A percentile compares a stretch with the other conserved stretches of the same genome.
phyloP scores from a whole-genome alignment of 2,797 vertebrate species.

The Spatula clypeata region DNA sequence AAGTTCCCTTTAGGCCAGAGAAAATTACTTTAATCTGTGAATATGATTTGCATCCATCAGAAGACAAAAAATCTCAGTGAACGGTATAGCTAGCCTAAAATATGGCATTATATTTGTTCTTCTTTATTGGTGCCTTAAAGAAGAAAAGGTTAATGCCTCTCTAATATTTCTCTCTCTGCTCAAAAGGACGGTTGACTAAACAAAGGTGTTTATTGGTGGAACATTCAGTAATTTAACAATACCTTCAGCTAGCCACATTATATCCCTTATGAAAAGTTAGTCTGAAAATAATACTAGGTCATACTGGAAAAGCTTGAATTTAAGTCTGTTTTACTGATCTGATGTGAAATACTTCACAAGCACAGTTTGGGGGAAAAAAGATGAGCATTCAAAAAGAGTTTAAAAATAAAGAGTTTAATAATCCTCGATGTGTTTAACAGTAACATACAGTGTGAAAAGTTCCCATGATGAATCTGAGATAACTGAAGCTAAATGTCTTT shows the following conservation, averaged over 20 bases:
- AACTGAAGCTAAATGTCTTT: not conserved
- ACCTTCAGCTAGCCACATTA: not conserved
- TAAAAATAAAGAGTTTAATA: not conserved
- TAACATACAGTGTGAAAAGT: not conserved
- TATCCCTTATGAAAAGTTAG: not conserved
- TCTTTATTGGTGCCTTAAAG: not conserved
- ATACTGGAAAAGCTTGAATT: not conserved
- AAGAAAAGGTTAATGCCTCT: not conserved
- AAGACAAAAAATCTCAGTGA: conserved; percentile 44
- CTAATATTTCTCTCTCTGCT: not conserved
- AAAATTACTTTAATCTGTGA: conserved; percentile 83
- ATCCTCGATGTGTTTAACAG: not conserved
- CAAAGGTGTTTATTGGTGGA: not conserved
- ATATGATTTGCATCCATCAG: conserved; percentile 68
- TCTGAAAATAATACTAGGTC: conserved; percentile 29
- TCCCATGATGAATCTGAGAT: not conserved
- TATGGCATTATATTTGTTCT: not conserved
- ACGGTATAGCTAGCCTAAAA: conserved; percentile 24
- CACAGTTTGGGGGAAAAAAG: not conserved
- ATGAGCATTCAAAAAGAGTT: not conserved
- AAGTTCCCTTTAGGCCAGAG: conserved; percentile 77
- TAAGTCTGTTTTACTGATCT: not conserved
- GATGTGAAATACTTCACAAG: not conserved
- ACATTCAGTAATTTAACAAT: not conserved
- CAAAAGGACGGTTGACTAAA: not conserved